These are phyloP conservation scores for Sparidentex hasta DNA, from an alignment of 2,797 vertebrate genomes.

Conservation along the genomic window DNA sequence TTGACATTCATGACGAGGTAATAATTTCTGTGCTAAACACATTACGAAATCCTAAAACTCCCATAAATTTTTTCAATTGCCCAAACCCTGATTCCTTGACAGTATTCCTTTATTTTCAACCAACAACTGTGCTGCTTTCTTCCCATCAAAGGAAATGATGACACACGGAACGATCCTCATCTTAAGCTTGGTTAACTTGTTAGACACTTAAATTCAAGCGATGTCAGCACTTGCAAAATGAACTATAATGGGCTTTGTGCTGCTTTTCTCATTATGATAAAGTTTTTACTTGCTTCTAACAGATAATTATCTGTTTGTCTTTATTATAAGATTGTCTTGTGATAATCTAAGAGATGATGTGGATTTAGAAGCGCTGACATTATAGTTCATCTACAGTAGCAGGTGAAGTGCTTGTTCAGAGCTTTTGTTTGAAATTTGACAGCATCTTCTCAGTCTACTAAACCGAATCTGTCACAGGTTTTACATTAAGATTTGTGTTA, in stretches of 20 bases:
- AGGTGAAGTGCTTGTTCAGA: neutral
- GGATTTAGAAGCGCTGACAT: neutral
- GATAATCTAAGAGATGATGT: neutral
- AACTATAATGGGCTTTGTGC: conserved; percentile 7
- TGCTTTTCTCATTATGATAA: neutral
- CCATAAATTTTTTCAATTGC: neutral
- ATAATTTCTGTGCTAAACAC: neutral
- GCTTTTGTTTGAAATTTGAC: neutral
- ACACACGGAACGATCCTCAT: neutral
- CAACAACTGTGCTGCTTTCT: neutral
- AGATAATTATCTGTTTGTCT: neutral
- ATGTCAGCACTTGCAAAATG: neutral
- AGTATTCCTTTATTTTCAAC: neutral
- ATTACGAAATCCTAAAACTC: neutral
- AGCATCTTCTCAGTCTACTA: neutral
- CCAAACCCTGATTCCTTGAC: neutral
- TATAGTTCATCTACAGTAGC: neutral
- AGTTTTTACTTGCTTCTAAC: conserved; percentile 1
- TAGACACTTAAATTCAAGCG: conserved; percentile 2
- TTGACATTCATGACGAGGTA: neutral
- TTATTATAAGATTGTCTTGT: neutral
- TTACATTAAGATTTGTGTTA: conserved; percentile 6
- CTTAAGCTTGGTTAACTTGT: neutral
- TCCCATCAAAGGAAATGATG: conserved; percentile 5
- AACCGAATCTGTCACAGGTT: conserved; percentile 8